Percentiles rank a stretch among this genome's conserved stretches.
These are phyloP conservation scores for Halcyon senegalensis DNA, from an alignment of 2,113 vertebrate genomes.

Conservation along the genomic window DNA sequence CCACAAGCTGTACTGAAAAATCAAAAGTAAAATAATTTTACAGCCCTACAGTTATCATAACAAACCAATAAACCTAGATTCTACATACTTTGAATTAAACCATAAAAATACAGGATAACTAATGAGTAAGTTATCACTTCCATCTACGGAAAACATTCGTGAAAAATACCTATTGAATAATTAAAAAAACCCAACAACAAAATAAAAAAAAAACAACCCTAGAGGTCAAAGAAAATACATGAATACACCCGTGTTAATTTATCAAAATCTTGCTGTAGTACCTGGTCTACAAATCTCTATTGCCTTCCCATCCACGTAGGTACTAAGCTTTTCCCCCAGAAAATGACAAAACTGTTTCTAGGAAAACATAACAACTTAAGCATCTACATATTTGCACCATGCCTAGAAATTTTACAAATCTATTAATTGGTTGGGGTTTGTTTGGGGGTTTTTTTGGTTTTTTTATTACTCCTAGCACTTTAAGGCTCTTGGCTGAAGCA, in stretches of 20 bases:
- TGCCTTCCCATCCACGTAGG: not conserved
- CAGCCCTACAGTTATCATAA: accelerated
- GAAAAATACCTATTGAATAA: not conserved
- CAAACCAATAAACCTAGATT: not conserved
- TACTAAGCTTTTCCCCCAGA: not conserved
- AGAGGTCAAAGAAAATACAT: not conserved
- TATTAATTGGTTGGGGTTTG: not conserved
- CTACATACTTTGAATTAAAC: not conserved
- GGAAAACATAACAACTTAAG: not conserved
- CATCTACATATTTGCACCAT: not conserved
- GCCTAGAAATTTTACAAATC: not conserved
- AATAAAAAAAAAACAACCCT: too few species aligned
- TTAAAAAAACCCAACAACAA: not conserved
- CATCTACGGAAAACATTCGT: not conserved
- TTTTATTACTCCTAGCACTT: not conserved
- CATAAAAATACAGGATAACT: not conserved
- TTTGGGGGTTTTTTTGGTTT: too few species aligned
- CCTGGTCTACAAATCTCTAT: accelerated
- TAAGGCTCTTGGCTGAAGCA: not conserved
- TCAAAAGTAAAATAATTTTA: not conserved
- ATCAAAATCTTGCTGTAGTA: not conserved
- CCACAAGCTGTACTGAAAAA: not conserved
- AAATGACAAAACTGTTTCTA: not conserved
- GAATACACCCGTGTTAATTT: accelerated
- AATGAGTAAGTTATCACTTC: not conserved